Base-by-base conservation (phyloP, 2,888 invertebrate genomes). In the Cataglyphis cursor region DNA sequence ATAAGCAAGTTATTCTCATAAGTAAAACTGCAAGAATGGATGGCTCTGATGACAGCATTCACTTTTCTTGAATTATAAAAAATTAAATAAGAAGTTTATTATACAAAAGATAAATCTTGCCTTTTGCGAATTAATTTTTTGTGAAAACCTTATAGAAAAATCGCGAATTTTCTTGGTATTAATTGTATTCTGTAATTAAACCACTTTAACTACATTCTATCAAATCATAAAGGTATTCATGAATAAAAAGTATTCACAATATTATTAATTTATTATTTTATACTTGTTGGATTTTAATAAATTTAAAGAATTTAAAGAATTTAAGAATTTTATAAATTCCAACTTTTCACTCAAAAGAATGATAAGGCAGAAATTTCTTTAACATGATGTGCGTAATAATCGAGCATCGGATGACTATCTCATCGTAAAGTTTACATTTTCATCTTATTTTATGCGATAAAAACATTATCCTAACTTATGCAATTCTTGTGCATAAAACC, bases 401-500 rank as follows among this genome's bases (percentile, higher is more conserved):
- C 3, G 3, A 41, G 0, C 0, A 12, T 31, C n/a, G 5, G n/a
- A 15, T 12, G 15, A 74, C 4, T 62, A 1, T 18, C 15, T n/a
- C 28, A 0, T 4, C 12, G 5, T 24, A 66, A 35, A 21, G 35
- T 38, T 35, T n/a, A 15, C 3, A 12, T 18, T 65, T 65, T 35
- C 48, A 18, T 24, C 1, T 35, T 35, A 65, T 75, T 51, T 12
- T 35, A 12, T 64, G 8, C n/a, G 8, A 74, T 15, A n/a, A 12
- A 62, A 41, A 64, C 31, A 15, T 65, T 44, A 64, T 8, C 12
- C 15, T 12, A 3, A 28, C 38, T 64, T 10, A 64, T 12, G 48
- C 21, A n/a, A 38, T 24, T 38, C 6, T 76, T 38, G 18, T 44
- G 21, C 59, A 57, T 57, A n/a, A 80, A 66, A 66, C n/a, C 9